Evolutionary conservation across 2,797 vertebrate genomes (phyloP).

Genomic region (Cephalopachus bancanus): DNA sequence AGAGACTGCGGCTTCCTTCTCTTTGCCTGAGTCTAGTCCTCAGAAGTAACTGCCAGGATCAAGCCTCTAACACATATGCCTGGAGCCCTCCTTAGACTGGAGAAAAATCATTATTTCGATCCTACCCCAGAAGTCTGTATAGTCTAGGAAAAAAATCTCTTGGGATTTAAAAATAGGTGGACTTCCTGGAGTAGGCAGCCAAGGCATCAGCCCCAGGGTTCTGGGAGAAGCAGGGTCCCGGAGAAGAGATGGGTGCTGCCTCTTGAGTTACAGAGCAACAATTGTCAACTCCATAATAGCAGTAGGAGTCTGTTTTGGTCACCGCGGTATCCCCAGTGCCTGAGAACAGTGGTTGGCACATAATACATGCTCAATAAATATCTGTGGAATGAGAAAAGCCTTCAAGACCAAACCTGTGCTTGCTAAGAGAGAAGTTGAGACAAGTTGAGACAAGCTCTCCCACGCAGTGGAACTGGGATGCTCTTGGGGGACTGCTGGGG

Average conservation of each 20-base stretch:
- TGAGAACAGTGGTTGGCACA: constrained; percentile 18
- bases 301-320: constrained; percentile 18
- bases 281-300: neutral
- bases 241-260: constrained; percentile 61
- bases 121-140: neutral
- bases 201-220: constrained; percentile 51
- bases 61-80: neutral
- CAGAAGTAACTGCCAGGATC: neutral
- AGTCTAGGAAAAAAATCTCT: neutral
- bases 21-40: neutral
- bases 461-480: neutral
- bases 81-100: neutral
- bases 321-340: neutral
- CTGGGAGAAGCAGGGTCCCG: constrained; percentile 63
- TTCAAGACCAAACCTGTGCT: neutral
- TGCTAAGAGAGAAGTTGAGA: constrained; percentile 44
- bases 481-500: neutral
- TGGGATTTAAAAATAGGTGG: constrained; percentile 41
- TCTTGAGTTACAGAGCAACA: constrained; percentile 35
- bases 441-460: neutral
- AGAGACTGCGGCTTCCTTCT: neutral
- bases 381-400: constrained; percentile 40
- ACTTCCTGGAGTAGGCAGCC: constrained; percentile 52
- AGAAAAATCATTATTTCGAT: constrained; percentile 27
- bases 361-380: constrained; percentile 74